Evolutionary conservation across 2,888 invertebrate species (phyloP).

Genomic region (Taphrorychus bicolor): DNA sequence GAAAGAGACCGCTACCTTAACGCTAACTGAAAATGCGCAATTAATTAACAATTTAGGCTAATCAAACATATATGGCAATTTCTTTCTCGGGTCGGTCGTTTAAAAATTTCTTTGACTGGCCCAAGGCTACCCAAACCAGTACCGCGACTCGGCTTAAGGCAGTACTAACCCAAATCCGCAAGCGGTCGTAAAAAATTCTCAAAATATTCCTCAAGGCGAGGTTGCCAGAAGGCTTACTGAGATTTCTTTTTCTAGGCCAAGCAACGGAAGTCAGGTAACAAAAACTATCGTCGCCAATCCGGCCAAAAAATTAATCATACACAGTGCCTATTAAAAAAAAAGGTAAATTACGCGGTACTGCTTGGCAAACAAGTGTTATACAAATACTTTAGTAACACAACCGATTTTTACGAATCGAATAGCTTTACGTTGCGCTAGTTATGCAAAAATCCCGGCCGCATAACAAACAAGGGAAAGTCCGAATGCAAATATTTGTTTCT

Average conservation of each 20-base stretch:
- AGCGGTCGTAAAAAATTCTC: constrained; percentile 5
- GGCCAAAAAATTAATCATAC: neutral
- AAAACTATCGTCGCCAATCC: neutral
- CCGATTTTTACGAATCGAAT: neutral
- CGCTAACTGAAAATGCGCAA: neutral
- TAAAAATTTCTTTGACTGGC: neutral
- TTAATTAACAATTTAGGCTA: neutral
- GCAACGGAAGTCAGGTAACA: neutral
- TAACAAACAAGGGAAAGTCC: neutral
- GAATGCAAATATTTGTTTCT: neutral
- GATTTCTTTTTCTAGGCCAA: neutral
- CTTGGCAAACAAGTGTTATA: neutral
- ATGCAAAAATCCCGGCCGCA: neutral
- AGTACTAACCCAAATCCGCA: constrained; percentile 15
- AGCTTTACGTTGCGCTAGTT: neutral
- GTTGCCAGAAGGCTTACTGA: neutral
- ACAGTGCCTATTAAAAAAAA: no score
- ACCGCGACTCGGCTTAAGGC: neutral
- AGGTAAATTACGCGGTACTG: neutral
- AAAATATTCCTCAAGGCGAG: neutral
- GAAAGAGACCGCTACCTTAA: neutral
- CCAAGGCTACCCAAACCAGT: neutral
- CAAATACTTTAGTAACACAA: neutral
- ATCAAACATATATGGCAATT: neutral
- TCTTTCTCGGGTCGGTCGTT: no score